These are phyloP conservation scores for Lasioglossum calceatum DNA, from an alignment of 2,888 invertebrate genomes.

Conservation along the genomic window DNA sequence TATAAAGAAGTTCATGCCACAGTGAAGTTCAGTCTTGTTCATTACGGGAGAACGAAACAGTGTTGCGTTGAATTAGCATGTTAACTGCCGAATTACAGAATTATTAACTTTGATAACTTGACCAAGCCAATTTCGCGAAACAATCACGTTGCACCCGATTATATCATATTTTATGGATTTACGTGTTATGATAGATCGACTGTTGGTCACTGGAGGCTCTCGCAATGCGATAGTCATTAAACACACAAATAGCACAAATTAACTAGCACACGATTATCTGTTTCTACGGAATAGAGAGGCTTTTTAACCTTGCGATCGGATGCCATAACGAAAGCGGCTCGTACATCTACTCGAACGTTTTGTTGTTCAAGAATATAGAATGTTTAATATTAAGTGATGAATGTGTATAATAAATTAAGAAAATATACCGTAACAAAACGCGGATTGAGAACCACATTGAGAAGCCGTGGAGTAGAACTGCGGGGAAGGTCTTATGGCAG, in stretches of 20 bases:
- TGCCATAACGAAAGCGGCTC: not conserved
- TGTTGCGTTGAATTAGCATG: not conserved
- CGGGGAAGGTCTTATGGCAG: not conserved
- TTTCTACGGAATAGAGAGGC: not conserved
- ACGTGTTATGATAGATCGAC: not conserved
- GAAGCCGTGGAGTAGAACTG: not conserved
- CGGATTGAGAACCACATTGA: not conserved
- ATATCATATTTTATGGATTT: slow-evolving; percentile 8
- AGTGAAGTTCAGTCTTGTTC: too few relatives aligned
- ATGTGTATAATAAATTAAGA: not conserved
- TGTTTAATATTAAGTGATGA: too few relatives aligned
- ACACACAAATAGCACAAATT: not conserved
- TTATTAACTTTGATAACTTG: not conserved
- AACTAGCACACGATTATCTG: not conserved
- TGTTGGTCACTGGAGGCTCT: not conserved
- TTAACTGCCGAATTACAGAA: not conserved
- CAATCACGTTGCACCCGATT: not conserved
- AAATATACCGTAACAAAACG: not conserved
- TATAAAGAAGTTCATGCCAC: too few relatives aligned
- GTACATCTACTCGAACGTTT: not conserved
- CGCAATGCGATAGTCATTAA: not conserved
- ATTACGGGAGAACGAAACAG: not conserved
- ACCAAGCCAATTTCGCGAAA: not conserved
- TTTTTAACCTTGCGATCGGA: not conserved
- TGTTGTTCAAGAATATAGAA: too few relatives aligned